phyloP scores from a whole-genome alignment of 2,113 vertebrate species.

The Sterna hirundo region DNA sequence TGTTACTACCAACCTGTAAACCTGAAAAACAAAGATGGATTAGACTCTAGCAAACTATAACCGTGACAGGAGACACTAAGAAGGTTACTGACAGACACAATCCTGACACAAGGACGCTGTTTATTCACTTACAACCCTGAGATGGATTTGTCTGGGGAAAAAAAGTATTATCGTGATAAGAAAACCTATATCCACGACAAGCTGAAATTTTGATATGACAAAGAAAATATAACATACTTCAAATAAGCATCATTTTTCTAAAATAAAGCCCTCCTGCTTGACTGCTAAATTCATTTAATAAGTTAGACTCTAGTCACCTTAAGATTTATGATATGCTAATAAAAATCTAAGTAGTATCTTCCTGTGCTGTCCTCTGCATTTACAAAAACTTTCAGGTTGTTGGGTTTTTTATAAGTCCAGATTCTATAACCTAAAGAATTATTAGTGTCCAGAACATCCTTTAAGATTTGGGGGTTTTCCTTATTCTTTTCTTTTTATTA shows the following conservation, averaged over 20 bases:
- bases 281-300: not conserved
- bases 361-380: not conserved
- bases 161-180: not conserved
- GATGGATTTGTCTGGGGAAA: not conserved
- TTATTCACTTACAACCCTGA: not conserved
- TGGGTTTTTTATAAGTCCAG: accelerated
- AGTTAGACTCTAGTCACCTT: not conserved
- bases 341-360: not conserved
- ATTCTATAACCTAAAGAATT: not conserved
- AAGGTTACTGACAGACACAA: not conserved
- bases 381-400: not conserved
- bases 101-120: not conserved
- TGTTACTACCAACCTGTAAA: not conserved
- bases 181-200: not conserved
- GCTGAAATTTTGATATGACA: not conserved
- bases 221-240: not conserved
- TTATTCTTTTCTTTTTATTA: not conserved
- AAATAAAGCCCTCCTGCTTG: not conserved
- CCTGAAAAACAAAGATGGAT: not conserved
- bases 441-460: not conserved
- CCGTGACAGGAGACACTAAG: not conserved
- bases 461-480: not conserved
- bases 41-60: not conserved
- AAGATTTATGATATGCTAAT: not conserved
- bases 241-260: not conserved